Conservation (phyloP, 1,140 invertebrate species). For the Pinna nobilis region DNA sequence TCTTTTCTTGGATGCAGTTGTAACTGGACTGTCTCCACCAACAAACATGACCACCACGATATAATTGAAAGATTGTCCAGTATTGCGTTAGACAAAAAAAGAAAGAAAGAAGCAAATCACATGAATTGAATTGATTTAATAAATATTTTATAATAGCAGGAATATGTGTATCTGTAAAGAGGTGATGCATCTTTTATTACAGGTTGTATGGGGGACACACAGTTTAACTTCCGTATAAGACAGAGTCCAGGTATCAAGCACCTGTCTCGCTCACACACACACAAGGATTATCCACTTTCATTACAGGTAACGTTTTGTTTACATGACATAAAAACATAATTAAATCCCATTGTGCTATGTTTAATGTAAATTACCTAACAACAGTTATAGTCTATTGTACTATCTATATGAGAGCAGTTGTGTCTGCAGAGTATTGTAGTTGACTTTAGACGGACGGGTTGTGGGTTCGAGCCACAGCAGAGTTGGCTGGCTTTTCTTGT, state of each 20-base stretch:
- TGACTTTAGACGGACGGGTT: no score
- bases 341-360: no score
- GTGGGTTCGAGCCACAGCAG: no score
- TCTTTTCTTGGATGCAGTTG: no score
- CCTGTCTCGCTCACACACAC: slow-evolving; percentile 74
- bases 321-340: no score
- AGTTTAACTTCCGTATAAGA: slow-evolving; percentile 93
- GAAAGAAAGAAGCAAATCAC: neutral
- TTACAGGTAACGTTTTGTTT: slow-evolving; percentile 72
- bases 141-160: neutral
- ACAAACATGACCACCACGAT: no score
- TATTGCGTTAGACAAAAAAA: neutral
- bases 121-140: neutral
- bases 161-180: neutral
- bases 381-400: no score
- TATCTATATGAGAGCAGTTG: no score
- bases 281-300: slow-evolving; percentile 71
- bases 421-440: no score
- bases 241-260: slow-evolving; percentile 76
- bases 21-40: no score
- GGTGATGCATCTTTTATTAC: neutral
- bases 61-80: neutral
- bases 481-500: no score
- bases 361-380: no score
- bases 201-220: slow-evolving; percentile 98